Evolutionary conservation across 92 coral and sea anemone genomes (phyloP).

Genomic region (Epizoanthus rinbou): DNA sequence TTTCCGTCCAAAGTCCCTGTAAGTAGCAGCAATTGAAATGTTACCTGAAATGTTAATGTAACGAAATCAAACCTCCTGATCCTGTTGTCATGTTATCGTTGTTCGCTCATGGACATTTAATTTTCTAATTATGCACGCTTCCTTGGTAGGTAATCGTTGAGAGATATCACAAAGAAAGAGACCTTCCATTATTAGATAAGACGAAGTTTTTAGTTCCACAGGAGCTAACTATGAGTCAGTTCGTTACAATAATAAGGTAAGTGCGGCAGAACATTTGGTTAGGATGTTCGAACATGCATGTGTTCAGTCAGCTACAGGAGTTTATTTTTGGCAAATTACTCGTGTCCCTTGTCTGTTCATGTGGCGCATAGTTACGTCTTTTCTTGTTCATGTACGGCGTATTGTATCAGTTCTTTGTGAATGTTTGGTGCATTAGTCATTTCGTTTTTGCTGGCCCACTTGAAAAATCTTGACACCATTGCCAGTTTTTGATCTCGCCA

Average conservation of each 20-base stretch:
- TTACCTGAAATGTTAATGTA: neutral
- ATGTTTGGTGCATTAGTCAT: too few relatives aligned
- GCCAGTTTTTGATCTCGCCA: too few relatives aligned
- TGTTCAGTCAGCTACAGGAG: too few relatives aligned
- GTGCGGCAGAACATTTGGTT: slow-evolving; percentile 24
- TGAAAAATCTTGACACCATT: too few relatives aligned
- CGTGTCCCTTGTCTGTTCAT: too few relatives aligned
- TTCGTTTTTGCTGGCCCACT: too few relatives aligned
- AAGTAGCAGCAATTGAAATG: slow-evolving; percentile 44
- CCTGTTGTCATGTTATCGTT: slow-evolving; percentile 2
- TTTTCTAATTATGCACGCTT: neutral
- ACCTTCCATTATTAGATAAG: slow-evolving; percentile 90
- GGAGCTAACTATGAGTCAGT: slow-evolving; percentile 98
- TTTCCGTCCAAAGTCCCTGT: slow-evolving; percentile 98
- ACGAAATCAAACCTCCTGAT: slow-evolving; percentile 29
- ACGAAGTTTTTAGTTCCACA: slow-evolving; percentile 98
- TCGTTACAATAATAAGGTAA: slow-evolving; percentile 97
- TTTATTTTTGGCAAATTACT: too few relatives aligned
- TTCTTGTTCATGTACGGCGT: neutral
- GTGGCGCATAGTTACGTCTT: too few relatives aligned
- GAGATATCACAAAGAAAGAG: slow-evolving; percentile 94
- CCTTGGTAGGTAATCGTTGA: slow-evolving; percentile 91
- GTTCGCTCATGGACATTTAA: neutral
- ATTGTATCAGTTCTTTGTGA: neutral
- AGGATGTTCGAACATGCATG: neutral